Base-by-base conservation (phyloP, 2,888 invertebrate species). In the Clunio marinus region DNA sequence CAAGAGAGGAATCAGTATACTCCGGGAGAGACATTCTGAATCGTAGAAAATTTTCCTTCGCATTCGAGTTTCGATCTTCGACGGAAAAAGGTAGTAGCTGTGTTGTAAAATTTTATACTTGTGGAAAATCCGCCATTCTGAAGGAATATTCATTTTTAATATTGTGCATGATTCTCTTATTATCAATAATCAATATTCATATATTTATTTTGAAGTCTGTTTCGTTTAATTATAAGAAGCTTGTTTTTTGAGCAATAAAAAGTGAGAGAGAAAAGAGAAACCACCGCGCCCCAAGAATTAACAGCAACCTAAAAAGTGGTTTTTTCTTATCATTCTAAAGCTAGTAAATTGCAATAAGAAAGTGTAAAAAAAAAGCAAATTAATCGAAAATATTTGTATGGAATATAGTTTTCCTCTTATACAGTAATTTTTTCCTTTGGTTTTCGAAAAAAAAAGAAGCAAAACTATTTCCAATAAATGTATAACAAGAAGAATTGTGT, bases 111-210 rank as follows among this genome's bases (percentile, higher is more conserved):
- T 5, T 41, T 5, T 15, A 3, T 5, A 41, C 2, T 41, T 41
- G 41, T 41, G 41, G 41, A 41, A 41, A 41, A 41, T 41, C 41
- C 41, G 41, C 41, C 41, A 41, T 41, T 41, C 41, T 15, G 15
- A 10, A 41, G 15, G 41, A 15, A 41, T 41, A 41, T 41, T 41
- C 15, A 3, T 2, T 10, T 41, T 3, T 41, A 2, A 41, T n/a
- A 41, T 15, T 41, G 41, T n/a, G 10, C 41, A n/a, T 15, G 15
- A 41, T 10, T n/a, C n/a, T n/a, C n/a, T n/a, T n/a, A 41, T 10
- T 3, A 41, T n/a, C 15, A 10, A n/a, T 5, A 2, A 41, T n/a
- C 2, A 15, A n/a, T 41, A n/a, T n/a, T 5, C 41, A 41, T 15
- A 15, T 3, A 41, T n/a, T n/a, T 41, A 41, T 41, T n/a, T 41